phyloP scores from a whole-genome alignment of 1,140 invertebrate species.

The Meloidogyne hapla region DNA sequence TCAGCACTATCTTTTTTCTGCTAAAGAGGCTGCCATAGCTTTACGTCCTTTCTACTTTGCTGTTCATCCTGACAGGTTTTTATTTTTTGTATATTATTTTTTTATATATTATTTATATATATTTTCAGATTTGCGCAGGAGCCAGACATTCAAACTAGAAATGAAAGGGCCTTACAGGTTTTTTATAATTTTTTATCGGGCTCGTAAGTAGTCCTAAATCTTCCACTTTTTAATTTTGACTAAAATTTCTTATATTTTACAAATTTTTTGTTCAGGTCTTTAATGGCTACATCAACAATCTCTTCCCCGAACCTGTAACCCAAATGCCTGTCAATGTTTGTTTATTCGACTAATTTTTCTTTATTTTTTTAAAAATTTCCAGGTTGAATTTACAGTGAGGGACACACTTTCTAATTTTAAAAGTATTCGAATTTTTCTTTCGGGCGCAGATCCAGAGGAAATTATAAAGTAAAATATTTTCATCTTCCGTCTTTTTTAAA shows the following conservation, averaged over 20 bases:
- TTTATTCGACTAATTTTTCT: not conserved
- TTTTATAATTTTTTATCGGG: slow-evolving; percentile 30
- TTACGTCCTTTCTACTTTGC: slow-evolving; percentile 88
- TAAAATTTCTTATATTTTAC: too few relatives aligned
- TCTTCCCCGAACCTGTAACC: slow-evolving; percentile 36
- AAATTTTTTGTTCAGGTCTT: slow-evolving; percentile 70
- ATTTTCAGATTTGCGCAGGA: slow-evolving; percentile 79
- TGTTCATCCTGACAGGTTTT: slow-evolving; percentile 80
- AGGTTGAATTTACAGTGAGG: slow-evolving; percentile 23
- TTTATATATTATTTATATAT: too few relatives aligned
- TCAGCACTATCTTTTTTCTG: slow-evolving; percentile 28
- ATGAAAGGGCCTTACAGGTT: slow-evolving; percentile 42
- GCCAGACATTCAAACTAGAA: slow-evolving; percentile 78
- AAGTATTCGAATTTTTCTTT: slow-evolving; percentile 25
- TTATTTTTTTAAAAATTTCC: not conserved
- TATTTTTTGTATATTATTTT: not conserved
- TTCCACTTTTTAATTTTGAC: too few relatives aligned
- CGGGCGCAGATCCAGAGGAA: slow-evolving; percentile 39
- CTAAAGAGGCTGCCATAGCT: slow-evolving; percentile 81
- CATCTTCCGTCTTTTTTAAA: slow-evolving; percentile 1
- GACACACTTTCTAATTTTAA: slow-evolving; percentile 1
- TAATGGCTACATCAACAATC: slow-evolving; percentile 70
- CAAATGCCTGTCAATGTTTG: slow-evolving; percentile 4
- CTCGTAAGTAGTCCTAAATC: too few relatives aligned
- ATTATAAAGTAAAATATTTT: slow-evolving; percentile 28